phyloP scores from a whole-genome alignment of 1,140 invertebrate genomes.

The Druon quercuslanigerum region DNA sequence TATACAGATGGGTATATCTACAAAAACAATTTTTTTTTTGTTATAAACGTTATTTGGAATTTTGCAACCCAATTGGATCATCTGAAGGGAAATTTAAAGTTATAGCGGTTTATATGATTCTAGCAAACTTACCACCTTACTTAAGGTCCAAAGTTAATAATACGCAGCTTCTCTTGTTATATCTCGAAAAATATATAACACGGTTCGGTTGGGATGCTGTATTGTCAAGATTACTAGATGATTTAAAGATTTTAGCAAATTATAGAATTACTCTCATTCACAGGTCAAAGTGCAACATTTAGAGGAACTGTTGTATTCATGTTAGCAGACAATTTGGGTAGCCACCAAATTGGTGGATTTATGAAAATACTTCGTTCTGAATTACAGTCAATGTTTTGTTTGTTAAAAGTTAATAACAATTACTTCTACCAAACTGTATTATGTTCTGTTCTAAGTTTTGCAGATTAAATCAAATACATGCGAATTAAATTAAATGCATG shows the following conservation, averaged over 20 bases:
- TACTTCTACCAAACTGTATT: no score
- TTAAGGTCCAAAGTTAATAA: not conserved
- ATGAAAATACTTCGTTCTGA: not conserved
- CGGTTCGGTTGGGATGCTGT: not conserved
- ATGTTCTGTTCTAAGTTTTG: no score
- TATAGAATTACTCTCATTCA: not conserved
- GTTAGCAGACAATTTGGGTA: not conserved
- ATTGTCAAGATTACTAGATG: not conserved
- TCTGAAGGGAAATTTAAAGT: no score
- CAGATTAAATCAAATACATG: no score
- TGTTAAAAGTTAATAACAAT: no score
- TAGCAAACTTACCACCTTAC: not conserved
- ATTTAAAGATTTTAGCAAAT: not conserved
- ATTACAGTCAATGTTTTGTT: no score
- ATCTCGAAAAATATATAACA: not conserved
- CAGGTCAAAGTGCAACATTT: not conserved
- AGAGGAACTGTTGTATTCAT: no score
- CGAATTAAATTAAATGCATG: no score
- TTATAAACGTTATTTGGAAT: no score
- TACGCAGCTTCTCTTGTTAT: not conserved
- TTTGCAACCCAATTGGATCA: no score
- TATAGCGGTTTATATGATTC: not conserved
- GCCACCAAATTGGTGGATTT: not conserved
- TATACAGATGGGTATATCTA: no score
- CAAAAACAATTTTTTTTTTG: no score